Conservation (phyloP, 2,888 invertebrate genomes). For the Lutraria lutraria region DNA sequence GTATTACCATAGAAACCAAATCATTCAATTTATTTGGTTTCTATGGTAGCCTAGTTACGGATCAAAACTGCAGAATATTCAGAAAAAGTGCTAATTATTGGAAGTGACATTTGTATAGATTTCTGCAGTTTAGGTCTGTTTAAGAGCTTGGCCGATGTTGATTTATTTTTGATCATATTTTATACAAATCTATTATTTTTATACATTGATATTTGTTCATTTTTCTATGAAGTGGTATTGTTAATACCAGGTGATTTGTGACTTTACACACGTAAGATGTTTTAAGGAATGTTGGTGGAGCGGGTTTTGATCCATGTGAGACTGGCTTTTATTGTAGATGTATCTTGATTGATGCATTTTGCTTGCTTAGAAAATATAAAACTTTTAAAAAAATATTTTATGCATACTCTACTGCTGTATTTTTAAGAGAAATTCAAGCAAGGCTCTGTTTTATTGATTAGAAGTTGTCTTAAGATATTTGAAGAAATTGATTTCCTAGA, state of each 20-base stretch:
- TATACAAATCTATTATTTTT: slow-evolving; percentile 85
- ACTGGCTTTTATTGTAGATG: slow-evolving; percentile 18
- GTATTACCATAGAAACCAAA: slow-evolving; percentile 50
- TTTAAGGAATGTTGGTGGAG: slow-evolving; percentile 36
- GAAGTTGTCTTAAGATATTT: neutral
- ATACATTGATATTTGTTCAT: slow-evolving; percentile 82
- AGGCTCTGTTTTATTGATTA: neutral
- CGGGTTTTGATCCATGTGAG: slow-evolving; percentile 40
- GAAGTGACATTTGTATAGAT: slow-evolving; percentile 23
- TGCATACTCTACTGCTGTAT: neutral
- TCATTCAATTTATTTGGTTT: slow-evolving; percentile 34
- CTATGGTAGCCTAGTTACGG: slow-evolving; percentile 46
- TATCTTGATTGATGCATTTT: neutral
- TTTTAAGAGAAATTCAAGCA: neutral
- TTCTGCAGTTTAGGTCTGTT: slow-evolving; percentile 53
- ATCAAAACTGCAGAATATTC: slow-evolving; percentile 40
- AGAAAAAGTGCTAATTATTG: slow-evolving; percentile 34
- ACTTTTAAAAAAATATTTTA: neutral
- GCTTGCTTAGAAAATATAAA: neutral
- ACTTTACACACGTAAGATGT: slow-evolving; percentile 70
- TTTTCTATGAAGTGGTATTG: slow-evolving; percentile 74
- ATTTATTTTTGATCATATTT: slow-evolving; percentile 83
- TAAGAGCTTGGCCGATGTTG: slow-evolving; percentile 70
- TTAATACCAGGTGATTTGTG: slow-evolving; percentile 67
- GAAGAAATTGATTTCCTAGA: neutral